phyloP scores from a whole-genome alignment of 2,797 vertebrate species.

The Chloroceryle inda region DNA sequence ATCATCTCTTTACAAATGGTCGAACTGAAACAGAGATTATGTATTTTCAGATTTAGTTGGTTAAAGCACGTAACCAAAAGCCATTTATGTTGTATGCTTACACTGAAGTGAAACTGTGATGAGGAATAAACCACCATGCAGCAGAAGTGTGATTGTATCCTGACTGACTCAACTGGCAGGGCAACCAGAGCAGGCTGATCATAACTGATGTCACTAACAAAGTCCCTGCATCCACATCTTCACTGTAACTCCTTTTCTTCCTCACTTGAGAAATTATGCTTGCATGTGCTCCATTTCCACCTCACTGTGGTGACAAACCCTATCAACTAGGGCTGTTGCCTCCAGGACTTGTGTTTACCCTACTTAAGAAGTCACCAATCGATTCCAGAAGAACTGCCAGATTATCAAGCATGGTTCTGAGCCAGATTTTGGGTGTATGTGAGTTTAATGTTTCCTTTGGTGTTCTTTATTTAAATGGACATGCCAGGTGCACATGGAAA shows the following conservation, averaged over 20 bases:
- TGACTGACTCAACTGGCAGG: neutral
- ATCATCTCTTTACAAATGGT: neutral
- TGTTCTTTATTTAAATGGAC: slow-evolving; percentile 23
- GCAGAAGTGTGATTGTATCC: neutral
- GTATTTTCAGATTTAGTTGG: neutral
- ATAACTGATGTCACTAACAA: neutral
- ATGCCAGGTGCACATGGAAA: slow-evolving; percentile 49
- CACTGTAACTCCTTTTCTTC: neutral
- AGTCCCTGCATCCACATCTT: neutral
- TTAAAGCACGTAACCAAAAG: neutral
- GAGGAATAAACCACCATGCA: neutral
- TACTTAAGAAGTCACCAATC: slow-evolving; percentile 22
- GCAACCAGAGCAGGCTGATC: neutral
- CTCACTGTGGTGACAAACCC: neutral
- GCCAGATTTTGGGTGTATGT: neutral
- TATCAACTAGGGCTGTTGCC: neutral
- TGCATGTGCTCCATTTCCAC: neutral
- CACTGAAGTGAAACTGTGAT: neutral
- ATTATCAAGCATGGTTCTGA: neutral
- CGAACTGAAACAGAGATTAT: neutral
- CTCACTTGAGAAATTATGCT: neutral
- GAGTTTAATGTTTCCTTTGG: slow-evolving; percentile 30
- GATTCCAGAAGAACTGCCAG: slow-evolving; percentile 17
- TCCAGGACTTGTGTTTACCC: neutral
- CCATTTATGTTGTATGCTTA: neutral